Base-by-base conservation (phyloP, 2,797 vertebrate genomes). In the Carapus acus region DNA sequence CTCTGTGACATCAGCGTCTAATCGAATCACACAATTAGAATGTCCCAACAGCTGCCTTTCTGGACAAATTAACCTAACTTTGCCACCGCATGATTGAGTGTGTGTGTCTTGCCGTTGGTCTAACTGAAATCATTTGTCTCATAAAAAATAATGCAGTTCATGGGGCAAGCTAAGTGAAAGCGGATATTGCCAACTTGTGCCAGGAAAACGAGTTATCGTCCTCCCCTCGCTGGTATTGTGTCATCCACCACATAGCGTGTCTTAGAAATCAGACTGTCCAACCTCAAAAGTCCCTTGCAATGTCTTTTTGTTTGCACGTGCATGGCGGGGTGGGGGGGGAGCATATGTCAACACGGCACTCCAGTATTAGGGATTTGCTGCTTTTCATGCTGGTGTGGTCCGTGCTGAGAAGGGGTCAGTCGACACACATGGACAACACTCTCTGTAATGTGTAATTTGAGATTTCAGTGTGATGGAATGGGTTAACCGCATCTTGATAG, bases 271-370 rank as follows among this genome's bases (percentile, higher is more conserved):
- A 42, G 47, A 29, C 40, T 9, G 17, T 39, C 3, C 12, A 23
- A 18, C 29, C 38, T 29, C 58, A 23, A 63, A 66, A 67, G 39
- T 38, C 34, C 52, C 39, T 43, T 43, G 69, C 70, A 76, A 72
- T 61, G 39, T 56, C 73, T 80, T 52, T 72, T 69, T 77, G 78
- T 82, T 74, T 80, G 67, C 78, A 81, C 74, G 47, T 69, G 19
- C 27, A 65, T n/a, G n/a, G n/a, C n/a, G n/a, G n/a, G n/a, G n/a
- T n/a, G n/a, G 15, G 8, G 36, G 29, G 46, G 18, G 39, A 1
- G 20, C 14, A 41, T 39, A 6, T 34, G 1, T 51, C n/a, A n/a
- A n/a, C n/a, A n/a, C n/a, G n/a, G n/a, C n/a, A n/a, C n/a, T n/a
- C n/a, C n/a, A n/a, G n/a, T 36, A 2, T 51, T n/a, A 40, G 17